Evolutionary conservation across 2,888 invertebrate genomes (phyloP).

Genomic region (Ectemnius lituratus): DNA sequence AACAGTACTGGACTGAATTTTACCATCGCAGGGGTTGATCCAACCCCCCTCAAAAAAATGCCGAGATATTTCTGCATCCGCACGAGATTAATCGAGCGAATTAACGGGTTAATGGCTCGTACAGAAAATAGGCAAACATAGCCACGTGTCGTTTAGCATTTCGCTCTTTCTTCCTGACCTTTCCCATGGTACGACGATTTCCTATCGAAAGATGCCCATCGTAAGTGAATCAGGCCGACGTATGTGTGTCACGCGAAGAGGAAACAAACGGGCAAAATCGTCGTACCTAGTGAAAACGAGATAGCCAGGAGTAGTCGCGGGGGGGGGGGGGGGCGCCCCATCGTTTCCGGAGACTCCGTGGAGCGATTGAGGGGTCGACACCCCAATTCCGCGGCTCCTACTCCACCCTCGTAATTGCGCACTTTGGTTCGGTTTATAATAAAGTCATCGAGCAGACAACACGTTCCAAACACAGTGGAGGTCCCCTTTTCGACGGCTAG

Average conservation of each 20-base stretch:
- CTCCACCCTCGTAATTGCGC: slow-evolving; percentile 68
- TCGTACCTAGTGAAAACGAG: slow-evolving; percentile 60
- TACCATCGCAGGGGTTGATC: too few relatives aligned
- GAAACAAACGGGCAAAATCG: slow-evolving; percentile 38
- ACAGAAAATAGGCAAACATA: slow-evolving; percentile 65
- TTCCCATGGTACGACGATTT: slow-evolving; percentile 49
- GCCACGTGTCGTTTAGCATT: slow-evolving; percentile 63
- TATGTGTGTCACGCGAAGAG: slow-evolving; percentile 32
- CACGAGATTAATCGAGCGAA: slow-evolving; percentile 56
- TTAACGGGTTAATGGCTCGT: slow-evolving; percentile 68
- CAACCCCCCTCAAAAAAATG: too few relatives aligned
- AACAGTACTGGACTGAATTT: too few relatives aligned
- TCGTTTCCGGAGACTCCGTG: slow-evolving; percentile 55
- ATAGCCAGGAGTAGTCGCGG: slow-evolving; percentile 46
- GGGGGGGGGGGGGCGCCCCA: slow-evolving; percentile 64
- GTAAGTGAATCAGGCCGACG: slow-evolving; percentile 36
- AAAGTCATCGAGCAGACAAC: slow-evolving; percentile 66
- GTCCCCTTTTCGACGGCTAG: slow-evolving; percentile 29
- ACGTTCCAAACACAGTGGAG: slow-evolving; percentile 36
- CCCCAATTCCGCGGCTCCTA: slow-evolving; percentile 51
- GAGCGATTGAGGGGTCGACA: slow-evolving; percentile 48
- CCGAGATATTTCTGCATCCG: neutral
- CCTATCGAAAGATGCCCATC: slow-evolving; percentile 37
- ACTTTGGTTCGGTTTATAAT: slow-evolving; percentile 70
- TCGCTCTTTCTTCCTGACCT: slow-evolving; percentile 27